These are phyloP conservation scores for Steinernema hermaphroditum DNA, from an alignment of 2,888 invertebrate species.

Conservation along the genomic window DNA sequence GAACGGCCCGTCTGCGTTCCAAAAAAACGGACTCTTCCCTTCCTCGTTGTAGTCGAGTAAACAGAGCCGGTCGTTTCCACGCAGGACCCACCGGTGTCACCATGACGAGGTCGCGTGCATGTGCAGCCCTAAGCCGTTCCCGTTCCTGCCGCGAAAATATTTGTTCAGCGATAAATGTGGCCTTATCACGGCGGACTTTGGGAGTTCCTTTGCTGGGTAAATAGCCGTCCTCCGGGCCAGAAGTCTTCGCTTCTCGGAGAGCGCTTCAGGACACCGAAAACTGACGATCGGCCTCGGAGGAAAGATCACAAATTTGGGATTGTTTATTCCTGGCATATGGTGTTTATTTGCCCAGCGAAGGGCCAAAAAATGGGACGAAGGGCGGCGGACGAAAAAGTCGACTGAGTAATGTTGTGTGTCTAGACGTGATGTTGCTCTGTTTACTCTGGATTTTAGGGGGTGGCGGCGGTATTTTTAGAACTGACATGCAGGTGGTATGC, in stretches of 20 bases:
- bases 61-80: background rate
- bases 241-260: too few species aligned
- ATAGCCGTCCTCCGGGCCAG: too few species aligned
- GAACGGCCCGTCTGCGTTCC: background rate
- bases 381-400: background rate
- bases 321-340: slow-evolving; percentile 13
- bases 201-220: too few species aligned
- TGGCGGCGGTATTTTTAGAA: background rate
- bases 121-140: background rate
- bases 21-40: background rate
- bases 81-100: background rate
- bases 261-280: too few species aligned
- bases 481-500: too few species aligned
- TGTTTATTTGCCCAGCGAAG: slow-evolving; percentile 3
- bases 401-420: background rate
- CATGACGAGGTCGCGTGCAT: slow-evolving; percentile 19
- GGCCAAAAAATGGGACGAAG: background rate
- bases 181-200: too few species aligned
- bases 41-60: slow-evolving; percentile 10
- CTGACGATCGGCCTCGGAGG: too few species aligned
- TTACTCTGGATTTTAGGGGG: background rate
- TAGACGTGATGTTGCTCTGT: background rate
- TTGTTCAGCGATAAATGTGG: background rate
- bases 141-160: slow-evolving; percentile 18
- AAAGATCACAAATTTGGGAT: background rate